Evolutionary conservation across 2,113 vertebrate species (phyloP).

Genomic region (Macroglossus sobrinus): DNA sequence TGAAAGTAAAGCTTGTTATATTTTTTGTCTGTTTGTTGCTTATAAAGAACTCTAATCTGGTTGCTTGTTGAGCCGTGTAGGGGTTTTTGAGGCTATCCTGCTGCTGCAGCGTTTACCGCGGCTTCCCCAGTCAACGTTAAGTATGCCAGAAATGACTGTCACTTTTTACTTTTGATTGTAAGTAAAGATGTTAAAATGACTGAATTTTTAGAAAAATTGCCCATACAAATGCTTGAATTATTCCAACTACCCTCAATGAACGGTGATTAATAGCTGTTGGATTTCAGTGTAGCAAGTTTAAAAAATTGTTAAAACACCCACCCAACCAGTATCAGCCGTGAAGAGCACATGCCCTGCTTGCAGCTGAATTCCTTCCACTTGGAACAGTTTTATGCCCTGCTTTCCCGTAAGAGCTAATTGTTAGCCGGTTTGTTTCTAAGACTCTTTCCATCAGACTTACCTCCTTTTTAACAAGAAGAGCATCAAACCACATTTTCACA

Average conservation of each 20-base stretch:
- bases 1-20: background rate
- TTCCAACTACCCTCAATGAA: background rate
- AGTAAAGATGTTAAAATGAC: background rate
- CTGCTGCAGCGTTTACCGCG: background rate
- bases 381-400: background rate
- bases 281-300: constrained; percentile 13
- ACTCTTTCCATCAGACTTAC: constrained; percentile 1
- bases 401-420: background rate
- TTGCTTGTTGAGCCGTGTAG: background rate
- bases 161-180: background rate
- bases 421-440: background rate
- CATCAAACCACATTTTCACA: background rate
- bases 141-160: background rate
- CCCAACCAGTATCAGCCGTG: background rate
- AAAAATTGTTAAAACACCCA: background rate
- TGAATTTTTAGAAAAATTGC: background rate
- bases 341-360: background rate
- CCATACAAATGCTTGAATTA: background rate
- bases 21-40: background rate
- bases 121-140: background rate
- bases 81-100: background rate
- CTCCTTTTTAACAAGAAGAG: constrained; percentile 18
- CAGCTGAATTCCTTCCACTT: background rate
- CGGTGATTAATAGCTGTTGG: background rate
- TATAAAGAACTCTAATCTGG: background rate